Conservation (phyloP, 2,113 vertebrate species). For the Catharus bicknelli region DNA sequence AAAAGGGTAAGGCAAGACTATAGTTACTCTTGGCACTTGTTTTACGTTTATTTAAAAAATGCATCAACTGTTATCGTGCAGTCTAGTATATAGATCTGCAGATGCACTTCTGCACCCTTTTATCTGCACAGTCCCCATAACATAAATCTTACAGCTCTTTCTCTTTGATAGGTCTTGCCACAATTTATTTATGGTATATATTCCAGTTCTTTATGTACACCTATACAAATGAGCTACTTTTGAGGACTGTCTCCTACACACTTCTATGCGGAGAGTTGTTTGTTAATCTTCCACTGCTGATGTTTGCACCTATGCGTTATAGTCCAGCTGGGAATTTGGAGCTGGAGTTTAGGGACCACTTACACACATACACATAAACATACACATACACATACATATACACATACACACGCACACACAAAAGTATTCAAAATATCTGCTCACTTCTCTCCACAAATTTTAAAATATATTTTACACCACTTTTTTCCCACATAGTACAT, state of each 20-base stretch:
- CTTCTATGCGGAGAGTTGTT: background rate
- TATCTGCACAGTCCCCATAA: background rate
- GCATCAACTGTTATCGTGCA: background rate
- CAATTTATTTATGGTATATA: background rate
- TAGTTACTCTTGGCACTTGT: background rate
- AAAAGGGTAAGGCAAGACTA: constrained; percentile 9
- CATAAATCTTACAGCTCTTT: background rate
- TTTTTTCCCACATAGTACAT: background rate
- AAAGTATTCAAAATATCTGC: background rate
- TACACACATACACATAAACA: background rate
- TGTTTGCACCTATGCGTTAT: background rate
- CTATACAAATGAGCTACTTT: background rate
- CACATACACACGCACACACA: too few species aligned
- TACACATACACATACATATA: background rate
- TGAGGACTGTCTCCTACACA: background rate
- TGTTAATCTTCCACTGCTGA: background rate
- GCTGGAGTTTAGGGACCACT: background rate
- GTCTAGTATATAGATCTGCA: background rate
- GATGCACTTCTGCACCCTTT: background rate
- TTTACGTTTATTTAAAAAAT: background rate
- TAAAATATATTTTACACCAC: background rate
- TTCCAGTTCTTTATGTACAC: background rate
- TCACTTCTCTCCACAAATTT: background rate
- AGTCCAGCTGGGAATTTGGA: background rate
- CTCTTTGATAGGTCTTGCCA: background rate